These are phyloP conservation scores for Phortica variegata DNA, from an alignment of 1,140 invertebrate genomes.

Conservation along the genomic window DNA sequence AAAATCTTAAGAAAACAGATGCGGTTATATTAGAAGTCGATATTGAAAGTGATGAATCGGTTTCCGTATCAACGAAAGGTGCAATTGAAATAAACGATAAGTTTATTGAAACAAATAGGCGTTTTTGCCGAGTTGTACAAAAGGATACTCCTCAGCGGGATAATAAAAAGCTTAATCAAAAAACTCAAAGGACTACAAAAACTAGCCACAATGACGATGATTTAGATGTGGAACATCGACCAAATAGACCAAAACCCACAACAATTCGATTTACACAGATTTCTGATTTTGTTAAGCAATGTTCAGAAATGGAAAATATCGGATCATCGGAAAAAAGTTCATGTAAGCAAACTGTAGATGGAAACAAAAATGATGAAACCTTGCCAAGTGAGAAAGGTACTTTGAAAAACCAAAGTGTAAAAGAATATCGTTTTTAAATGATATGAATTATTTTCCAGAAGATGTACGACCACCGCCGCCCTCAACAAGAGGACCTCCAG, in stretches of 20 bases:
- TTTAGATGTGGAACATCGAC: too few species aligned
- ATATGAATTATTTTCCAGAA: too few species aligned
- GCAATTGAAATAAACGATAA: constrained; percentile 40
- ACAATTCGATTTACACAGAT: constrained; percentile 41
- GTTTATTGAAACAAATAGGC: constrained; percentile 36
- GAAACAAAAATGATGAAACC: background rate
- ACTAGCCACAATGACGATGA: too few species aligned
- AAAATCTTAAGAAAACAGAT: constrained; percentile 25
- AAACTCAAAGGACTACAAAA: background rate
- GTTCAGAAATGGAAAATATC: background rate
- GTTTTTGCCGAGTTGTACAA: constrained; percentile 37
- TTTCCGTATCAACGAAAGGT: constrained; percentile 4
- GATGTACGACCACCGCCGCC: background rate
- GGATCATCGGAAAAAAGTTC: background rate
- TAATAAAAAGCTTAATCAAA: background rate
- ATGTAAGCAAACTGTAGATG: background rate
- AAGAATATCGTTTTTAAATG: too few species aligned
- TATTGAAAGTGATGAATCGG: constrained; percentile 22
- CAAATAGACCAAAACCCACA: too few species aligned
- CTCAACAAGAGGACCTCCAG: too few species aligned
- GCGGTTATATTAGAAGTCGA: constrained; percentile 40
- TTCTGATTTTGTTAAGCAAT: constrained; percentile 27
- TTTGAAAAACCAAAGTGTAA: too few species aligned
- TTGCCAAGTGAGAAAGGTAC: too few species aligned
- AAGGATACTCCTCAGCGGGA: background rate